Evolutionary conservation across 1,140 invertebrate species (phyloP).

Genomic region (Drosophila quadrilineata): DNA sequence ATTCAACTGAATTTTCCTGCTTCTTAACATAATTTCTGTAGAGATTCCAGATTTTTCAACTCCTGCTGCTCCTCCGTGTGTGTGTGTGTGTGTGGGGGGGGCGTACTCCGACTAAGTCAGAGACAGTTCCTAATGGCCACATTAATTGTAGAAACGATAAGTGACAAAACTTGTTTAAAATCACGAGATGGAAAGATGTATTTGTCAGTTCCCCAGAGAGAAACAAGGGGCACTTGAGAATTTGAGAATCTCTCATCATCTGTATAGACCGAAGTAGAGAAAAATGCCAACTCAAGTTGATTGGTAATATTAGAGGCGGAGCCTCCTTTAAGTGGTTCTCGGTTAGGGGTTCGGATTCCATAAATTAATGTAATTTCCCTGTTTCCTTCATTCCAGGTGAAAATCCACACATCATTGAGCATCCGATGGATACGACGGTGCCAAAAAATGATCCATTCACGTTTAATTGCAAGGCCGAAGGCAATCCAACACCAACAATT

Average conservation of each 20-base stretch:
- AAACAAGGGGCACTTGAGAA: conserved; percentile 15
- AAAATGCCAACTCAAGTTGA: conserved; percentile 10
- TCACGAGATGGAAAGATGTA: conserved; percentile 16
- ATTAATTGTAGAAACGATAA: conserved; percentile 64
- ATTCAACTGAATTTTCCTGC: conserved; percentile 59
- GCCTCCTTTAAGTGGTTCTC: not conserved
- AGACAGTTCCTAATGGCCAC: conserved; percentile 49
- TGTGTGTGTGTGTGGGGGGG: too few relatives aligned
- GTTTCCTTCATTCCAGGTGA: conserved; percentile 80
- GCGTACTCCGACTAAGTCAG: not conserved
- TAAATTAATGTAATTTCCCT: conserved; percentile 1
- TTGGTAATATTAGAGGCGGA: conserved; percentile 35
- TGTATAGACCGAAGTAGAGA: too few relatives aligned
- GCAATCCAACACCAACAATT: conserved; percentile 85
- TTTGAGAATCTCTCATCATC: too few relatives aligned
- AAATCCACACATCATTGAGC: conserved; percentile 88
- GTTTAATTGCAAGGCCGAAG: conserved; percentile 86
- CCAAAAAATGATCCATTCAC: conserved; percentile 86
- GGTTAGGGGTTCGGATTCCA: not conserved
- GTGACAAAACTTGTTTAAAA: conserved; percentile 68
- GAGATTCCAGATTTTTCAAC: conserved; percentile 38
- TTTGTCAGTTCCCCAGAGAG: conserved; percentile 29
- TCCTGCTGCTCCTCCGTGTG: too few relatives aligned
- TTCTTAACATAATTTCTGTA: conserved; percentile 63
- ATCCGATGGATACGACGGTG: conserved; percentile 88